Percentiles rank a stretch among this genome's conserved stretches.
Evolutionary conservation across 2,888 invertebrate species (phyloP).

Genomic region (Polietes domitor): DNA sequence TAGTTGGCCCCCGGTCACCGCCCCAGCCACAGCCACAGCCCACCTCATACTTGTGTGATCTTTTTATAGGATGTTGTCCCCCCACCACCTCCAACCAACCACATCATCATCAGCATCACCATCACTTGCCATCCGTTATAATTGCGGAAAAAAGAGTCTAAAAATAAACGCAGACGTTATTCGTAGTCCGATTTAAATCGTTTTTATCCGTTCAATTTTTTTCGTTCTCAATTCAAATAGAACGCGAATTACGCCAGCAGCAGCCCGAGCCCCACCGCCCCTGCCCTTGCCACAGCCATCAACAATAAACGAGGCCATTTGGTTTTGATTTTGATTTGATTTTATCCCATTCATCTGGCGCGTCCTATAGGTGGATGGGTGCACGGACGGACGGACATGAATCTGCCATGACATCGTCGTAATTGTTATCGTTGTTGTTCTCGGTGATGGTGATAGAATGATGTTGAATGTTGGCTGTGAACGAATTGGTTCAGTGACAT

Average conservation of each 20-base stretch:
- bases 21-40: not conserved
- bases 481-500: slow-evolving; percentile 24
- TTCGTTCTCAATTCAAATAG: slow-evolving; percentile 19
- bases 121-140: not conserved
- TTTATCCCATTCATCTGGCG: not conserved
- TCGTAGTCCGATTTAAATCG: slow-evolving; percentile 3
- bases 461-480: not conserved
- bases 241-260: not conserved
- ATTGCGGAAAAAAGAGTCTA: slow-evolving; percentile 6
- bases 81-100: no score
- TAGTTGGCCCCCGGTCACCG: not conserved
- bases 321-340: slow-evolving; percentile 1
- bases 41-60: not conserved
- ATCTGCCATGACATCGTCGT: no score
- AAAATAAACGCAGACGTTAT: not conserved
- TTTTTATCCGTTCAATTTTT: not conserved
- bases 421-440: not conserved
- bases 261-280: not conserved
- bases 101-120: no score
- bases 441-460: not conserved
- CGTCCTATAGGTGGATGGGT: not conserved
- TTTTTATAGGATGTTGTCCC: slow-evolving; percentile 3
- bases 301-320: slow-evolving; percentile 7
- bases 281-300: not conserved
- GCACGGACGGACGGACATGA: not conserved